Base-by-base conservation (phyloP, 2,888 invertebrate species). In the Lissonota sp. region DNA sequence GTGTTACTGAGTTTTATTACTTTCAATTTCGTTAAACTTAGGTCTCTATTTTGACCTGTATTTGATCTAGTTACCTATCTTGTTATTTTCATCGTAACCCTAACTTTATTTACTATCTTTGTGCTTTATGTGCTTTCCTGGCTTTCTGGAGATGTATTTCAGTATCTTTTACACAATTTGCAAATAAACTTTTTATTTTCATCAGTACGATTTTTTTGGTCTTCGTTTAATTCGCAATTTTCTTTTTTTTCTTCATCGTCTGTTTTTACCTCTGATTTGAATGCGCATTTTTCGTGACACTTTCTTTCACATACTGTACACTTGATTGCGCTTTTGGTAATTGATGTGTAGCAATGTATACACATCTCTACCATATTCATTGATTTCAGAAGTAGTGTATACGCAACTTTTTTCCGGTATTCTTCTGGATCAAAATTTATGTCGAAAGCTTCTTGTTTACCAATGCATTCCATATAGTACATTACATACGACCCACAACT, bases 381-480 rank as follows among this genome's bases (percentile, higher is more conserved):
- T 7, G 79, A 79, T 51, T 62, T 69, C 0, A 57, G 26, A 7
- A 79, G 39, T 8, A 79, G 49, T 10, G 7, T 69, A n/a, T 70
- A 7, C 5, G 63, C 73, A 44, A 70, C 44, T 63, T 57, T 39
- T 1, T 3, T 0, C 44, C 70, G 16, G 44, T 74, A 62, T 40
- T 44, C 6, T 26, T 37, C 14, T 7, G 74, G 74, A 46, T 79
- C 26, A 12, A 70, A 74, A 4, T n/a, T 26, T 6, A 39, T 44
- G 5, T 55, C 63, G 26, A 70, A 57, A n/a, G 14, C 0, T 14
- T 70, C 8, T 7, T 44, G 14, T n/a, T 39, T 57, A 7, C 57
- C 70, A 12, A 75, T 51, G 16, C 69, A 79, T 39, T 79, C 49
- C 55, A 79, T 69, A 51, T 74, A 79, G 44, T 79, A 42, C 67